Evolutionary conservation across 1,140 invertebrate genomes (phyloP).

Genomic region (Catajapyx aquilonaris): DNA sequence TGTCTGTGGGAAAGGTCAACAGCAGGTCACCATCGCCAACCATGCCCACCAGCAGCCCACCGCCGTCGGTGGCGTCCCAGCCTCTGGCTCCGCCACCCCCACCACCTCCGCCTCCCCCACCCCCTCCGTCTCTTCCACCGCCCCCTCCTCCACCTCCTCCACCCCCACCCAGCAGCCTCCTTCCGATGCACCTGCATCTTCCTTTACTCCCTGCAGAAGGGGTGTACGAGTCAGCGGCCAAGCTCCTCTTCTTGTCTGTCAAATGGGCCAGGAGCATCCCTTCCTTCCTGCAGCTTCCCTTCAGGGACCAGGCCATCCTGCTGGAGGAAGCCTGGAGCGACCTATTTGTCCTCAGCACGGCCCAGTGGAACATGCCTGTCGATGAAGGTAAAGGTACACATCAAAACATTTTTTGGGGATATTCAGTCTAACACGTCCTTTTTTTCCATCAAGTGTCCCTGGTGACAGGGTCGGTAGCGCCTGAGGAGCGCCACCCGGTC

Average conservation of each 20-base stretch:
- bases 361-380: slow-evolving; percentile 52
- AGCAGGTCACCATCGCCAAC: background rate
- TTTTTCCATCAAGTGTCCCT: slow-evolving; percentile 15
- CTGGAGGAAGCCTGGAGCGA: slow-evolving; percentile 63
- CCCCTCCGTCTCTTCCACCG: slow-evolving; percentile 3
- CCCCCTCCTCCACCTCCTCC: slow-evolving; percentile 1
- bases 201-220: slow-evolving; percentile 24
- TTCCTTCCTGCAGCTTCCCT: slow-evolving; percentile 47
- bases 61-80: too few relatives aligned
- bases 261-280: slow-evolving; percentile 56
- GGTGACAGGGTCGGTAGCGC: slow-evolving; percentile 18
- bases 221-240: slow-evolving; percentile 49
- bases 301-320: slow-evolving; percentile 43
- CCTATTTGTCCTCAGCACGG: slow-evolving; percentile 58
- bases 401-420: too few relatives aligned
- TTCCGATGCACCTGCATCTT: slow-evolving; percentile 6
- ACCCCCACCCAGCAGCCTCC: slow-evolving; percentile 5
- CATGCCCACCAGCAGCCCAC: slow-evolving; percentile 25
- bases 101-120: slow-evolving; percentile 3
- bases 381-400: slow-evolving; percentile 37
- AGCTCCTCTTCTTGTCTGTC: slow-evolving; percentile 49
- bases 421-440: too few relatives aligned
- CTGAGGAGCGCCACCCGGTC: slow-evolving; percentile 18
- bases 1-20: background rate
- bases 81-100: background rate